These are phyloP conservation scores for Eutolmus rufibarbis DNA, from an alignment of 2,888 invertebrate genomes.

Conservation along the genomic window DNA sequence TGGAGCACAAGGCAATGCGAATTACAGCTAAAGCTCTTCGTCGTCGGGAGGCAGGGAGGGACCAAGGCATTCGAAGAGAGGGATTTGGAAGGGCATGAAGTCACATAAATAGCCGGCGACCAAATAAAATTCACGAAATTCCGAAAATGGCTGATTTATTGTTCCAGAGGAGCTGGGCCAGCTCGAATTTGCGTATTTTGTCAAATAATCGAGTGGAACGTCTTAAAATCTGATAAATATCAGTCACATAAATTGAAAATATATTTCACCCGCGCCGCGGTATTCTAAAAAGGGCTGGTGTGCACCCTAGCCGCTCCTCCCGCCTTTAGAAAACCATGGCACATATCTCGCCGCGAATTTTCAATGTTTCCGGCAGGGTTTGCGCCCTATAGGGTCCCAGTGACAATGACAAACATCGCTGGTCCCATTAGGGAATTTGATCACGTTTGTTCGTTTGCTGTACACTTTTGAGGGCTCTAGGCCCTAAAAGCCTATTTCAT, in stretches of 20 bases:
- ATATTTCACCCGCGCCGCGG: neutral
- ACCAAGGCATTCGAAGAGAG: neutral
- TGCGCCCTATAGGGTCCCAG: neutral
- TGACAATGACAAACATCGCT: slow-evolving; percentile 45
- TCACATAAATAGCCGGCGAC: slow-evolving; percentile 26
- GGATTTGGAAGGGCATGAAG: neutral
- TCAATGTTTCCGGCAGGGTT: slow-evolving; percentile 13
- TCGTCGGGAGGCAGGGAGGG: neutral
- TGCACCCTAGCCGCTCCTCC: neutral
- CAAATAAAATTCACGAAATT: slow-evolving; percentile 23
- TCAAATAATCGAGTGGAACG: slow-evolving; percentile 41
- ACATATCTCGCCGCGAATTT: neutral
- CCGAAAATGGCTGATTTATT: slow-evolving; percentile 23
- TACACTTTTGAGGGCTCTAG: slow-evolving; percentile 15
- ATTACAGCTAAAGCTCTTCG: neutral
- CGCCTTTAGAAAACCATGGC: neutral
- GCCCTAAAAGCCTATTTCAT: slow-evolving; percentile 23
- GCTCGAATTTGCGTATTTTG: slow-evolving; percentile 33
- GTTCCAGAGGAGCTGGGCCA: neutral
- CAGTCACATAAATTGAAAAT: slow-evolving; percentile 44
- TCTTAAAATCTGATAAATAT: slow-evolving; percentile 43
- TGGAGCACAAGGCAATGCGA: neutral
- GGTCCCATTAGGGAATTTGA: slow-evolving; percentile 42
- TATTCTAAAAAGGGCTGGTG: neutral
- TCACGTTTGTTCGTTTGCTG: slow-evolving; percentile 45